phyloP scores from a whole-genome alignment of 2,888 invertebrate species.

The Lycocerus yunnanus region DNA sequence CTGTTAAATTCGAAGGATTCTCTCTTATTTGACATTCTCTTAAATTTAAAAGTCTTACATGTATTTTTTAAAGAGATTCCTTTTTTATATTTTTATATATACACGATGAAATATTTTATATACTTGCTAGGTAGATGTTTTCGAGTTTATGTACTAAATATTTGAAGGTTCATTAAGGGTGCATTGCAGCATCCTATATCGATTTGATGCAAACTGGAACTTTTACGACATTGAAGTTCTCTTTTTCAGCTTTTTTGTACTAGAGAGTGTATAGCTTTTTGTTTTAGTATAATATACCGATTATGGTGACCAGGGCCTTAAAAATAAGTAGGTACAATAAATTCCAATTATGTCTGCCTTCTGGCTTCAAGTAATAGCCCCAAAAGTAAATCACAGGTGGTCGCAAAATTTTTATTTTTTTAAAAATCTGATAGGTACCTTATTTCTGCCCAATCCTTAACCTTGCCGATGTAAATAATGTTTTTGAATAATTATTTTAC shows the following conservation, averaged over 20 bases:
- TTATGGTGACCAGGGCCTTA: too few species aligned
- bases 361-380: too few species aligned
- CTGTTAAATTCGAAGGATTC: slow-evolving; percentile 10
- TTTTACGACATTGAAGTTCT: background rate
- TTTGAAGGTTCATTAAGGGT: background rate
- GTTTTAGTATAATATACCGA: too few species aligned
- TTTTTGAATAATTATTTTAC: too few species aligned
- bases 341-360: too few species aligned
- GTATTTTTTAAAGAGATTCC: background rate
- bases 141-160: background rate
- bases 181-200: background rate
- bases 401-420: too few species aligned
- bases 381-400: too few species aligned
- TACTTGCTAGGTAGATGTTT: background rate
- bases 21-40: slow-evolving; percentile 14
- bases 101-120: background rate
- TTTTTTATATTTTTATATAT: background rate
- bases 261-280: background rate
- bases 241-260: background rate
- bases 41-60: slow-evolving; percentile 8
- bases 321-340: too few species aligned
- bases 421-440: too few species aligned
- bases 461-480: too few species aligned
- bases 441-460: too few species aligned
- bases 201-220: background rate